Base-by-base conservation (phyloP, 2,888 invertebrate genomes). In the Chrysina gloriosa region DNA sequence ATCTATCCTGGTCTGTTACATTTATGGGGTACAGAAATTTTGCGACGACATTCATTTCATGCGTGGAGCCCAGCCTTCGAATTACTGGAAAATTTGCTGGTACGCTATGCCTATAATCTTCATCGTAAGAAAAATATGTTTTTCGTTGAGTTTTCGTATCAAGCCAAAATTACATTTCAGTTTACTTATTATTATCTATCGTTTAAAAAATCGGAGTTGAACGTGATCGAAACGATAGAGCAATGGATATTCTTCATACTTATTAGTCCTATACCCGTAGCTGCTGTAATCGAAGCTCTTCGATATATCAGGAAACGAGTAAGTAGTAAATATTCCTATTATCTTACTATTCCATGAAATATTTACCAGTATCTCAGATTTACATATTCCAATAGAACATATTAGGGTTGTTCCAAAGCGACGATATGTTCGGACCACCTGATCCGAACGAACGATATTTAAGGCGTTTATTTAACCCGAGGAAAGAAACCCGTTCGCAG, bases 41-140 rank as follows among this genome's bases (percentile, higher is more conserved):
- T 71, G 75, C 61, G 76, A 76, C 42, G 76, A 76, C 29, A 69
- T 76, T 25, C 75, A 76, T 64, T 76, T 75, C 47, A 63, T 72
- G 34, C 50, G 54, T n/a, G 75, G 76, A 9, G 36, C 25, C 1
- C 76, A 75, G 65, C 76, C 75, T 1, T 69, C 73, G 0, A 72
- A 65, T 16, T 76, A 65, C 58, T 76, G 74, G 74, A 76, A 75
- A 65, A 64, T 75, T 11, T 70, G 52, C 14, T 76, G 76, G 76
- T 73, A 73, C 36, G 16, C 70, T 6, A 42, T 67, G 9, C 76
- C 75, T 16, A 3, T 69, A 5, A 9, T 65, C 7, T 5, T 63
- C n/a, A 23, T 31, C 1, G 67, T 67, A 34, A 34, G 50, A 19
- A 45, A 11, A 65, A 23, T 23, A 11, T 29, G 11, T 27, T 11